A percentile compares a stretch with the other conserved stretches of the same genome.
phyloP scores from a whole-genome alignment of 1,140 invertebrate genomes.

The Anastatus disparis region DNA sequence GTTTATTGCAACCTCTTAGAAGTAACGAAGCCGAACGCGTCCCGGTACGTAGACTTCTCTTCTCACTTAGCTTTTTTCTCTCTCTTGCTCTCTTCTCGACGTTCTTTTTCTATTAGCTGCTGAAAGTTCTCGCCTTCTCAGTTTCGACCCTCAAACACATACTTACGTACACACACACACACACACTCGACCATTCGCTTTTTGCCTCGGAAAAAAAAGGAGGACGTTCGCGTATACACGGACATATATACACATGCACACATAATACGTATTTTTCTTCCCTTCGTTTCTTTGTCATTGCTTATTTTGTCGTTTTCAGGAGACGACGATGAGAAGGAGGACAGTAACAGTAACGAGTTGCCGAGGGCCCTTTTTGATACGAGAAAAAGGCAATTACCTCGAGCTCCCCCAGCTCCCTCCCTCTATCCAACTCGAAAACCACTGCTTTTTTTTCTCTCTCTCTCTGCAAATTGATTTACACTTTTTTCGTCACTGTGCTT shows the following conservation, averaged over 20 bases:
- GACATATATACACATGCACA: no score
- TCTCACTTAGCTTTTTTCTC: neutral
- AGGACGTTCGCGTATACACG: no score
- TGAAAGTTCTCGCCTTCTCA: conserved; percentile 20
- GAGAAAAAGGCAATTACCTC: neutral
- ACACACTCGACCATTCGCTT: neutral
- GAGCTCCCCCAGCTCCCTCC: no score
- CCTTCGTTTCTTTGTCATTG: neutral
- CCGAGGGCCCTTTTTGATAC: conserved; percentile 8
- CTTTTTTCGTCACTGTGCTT: neutral
- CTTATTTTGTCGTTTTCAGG: neutral
- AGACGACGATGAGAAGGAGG: no score
- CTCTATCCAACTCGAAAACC: no score
- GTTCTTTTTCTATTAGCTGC: conserved; percentile 28
- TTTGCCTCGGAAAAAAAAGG: no score
- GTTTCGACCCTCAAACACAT: no score
- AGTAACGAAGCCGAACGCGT: conserved; percentile 18
- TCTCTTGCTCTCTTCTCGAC: neutral
- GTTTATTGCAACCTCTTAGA: conserved; percentile 20
- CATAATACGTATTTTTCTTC: no score
- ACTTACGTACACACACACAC: no score
- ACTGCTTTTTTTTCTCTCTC: neutral
- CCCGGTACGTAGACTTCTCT: neutral
- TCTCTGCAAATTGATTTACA: conserved; percentile 5
- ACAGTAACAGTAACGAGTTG: no score